Evolutionary conservation across 2,797 vertebrate genomes (phyloP).

Genomic region (Margarornis squamiger): DNA sequence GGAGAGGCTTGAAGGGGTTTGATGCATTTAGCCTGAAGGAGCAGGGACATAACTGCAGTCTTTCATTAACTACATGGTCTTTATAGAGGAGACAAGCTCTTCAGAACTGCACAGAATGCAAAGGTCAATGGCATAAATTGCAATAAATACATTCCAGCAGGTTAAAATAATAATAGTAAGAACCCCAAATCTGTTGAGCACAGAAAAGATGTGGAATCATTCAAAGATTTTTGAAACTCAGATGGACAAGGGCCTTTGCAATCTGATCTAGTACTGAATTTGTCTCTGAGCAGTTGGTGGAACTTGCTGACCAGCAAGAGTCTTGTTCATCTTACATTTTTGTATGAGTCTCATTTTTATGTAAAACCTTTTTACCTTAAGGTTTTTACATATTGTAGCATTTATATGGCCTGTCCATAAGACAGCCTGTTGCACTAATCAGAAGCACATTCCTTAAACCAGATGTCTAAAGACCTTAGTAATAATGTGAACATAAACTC

Average conservation of each 20-base stretch:
- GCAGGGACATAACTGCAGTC: background rate
- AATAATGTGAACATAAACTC: background rate
- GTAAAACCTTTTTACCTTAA: background rate
- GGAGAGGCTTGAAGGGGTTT: background rate
- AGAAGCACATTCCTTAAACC: background rate
- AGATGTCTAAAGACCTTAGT: background rate
- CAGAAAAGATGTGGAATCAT: background rate
- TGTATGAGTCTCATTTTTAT: fast-evolving
- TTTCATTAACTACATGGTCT: background rate
- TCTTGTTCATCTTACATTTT: background rate
- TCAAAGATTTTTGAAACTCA: background rate
- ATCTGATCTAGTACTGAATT: background rate
- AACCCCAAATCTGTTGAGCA: background rate
- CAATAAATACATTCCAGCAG: background rate
- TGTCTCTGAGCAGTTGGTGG: background rate
- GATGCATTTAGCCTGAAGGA: background rate
- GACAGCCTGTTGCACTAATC: background rate
- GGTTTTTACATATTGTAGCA: background rate
- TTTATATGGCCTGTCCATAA: background rate
- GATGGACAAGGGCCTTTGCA: background rate
- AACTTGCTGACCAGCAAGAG: background rate
- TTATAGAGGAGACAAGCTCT: background rate
- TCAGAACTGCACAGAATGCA: background rate
- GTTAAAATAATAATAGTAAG: background rate
- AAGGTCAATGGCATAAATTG: background rate